These are phyloP conservation scores for Rhynchomys soricoides DNA, from an alignment of 2,113 vertebrate species.

Conservation along the genomic window DNA sequence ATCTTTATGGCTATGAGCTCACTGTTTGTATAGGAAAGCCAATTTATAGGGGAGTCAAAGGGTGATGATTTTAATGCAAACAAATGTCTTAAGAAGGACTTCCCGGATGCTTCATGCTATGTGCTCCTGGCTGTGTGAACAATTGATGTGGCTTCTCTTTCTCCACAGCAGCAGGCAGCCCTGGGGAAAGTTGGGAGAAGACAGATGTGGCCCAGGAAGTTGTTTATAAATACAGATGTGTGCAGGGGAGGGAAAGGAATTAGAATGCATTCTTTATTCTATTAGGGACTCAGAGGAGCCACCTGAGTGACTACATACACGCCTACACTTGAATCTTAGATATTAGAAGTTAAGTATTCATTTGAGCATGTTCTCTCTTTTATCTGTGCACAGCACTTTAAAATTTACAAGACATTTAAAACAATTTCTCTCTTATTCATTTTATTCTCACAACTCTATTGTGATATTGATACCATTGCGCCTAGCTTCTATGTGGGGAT, in stretches of 20 bases:
- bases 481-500: constrained; percentile 4
- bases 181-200: not conserved
- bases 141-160: constrained; percentile 8
- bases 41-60: constrained; percentile 74
- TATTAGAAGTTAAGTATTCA: not conserved
- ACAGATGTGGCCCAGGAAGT: not conserved
- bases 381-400: not conserved
- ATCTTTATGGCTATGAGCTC: constrained; percentile 69
- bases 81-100: constrained; percentile 54
- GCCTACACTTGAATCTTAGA: not conserved
- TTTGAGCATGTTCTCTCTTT: not conserved
- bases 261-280: not conserved
- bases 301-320: not conserved
- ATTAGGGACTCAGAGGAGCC: not conserved
- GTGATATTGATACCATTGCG: not conserved
- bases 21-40: constrained; percentile 77
- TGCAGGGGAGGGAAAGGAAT: not conserved
- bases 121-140: not conserved
- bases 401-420: not conserved
- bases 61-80: constrained; percentile 72
- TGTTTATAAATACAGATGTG: not conserved
- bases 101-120: constrained; percentile 18
- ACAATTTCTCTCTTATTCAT: not conserved
- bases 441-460: not conserved
- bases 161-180: not conserved